Base-by-base conservation (phyloP, 2,888 invertebrate species). In the Latrodectus hesperus region DNA sequence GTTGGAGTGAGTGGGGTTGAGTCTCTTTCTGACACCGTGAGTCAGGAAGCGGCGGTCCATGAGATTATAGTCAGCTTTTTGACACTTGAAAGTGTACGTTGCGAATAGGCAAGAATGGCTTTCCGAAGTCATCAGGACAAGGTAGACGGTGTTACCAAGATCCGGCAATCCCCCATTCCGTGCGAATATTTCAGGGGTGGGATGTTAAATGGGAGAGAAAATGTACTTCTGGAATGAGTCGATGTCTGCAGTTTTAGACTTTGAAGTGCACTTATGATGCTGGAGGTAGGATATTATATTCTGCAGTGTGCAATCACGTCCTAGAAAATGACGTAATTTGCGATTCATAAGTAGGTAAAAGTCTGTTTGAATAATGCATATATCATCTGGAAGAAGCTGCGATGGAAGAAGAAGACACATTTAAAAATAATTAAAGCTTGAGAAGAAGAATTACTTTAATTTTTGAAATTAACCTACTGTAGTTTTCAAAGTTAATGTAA, bases 1-100 rank as follows among this genome's bases (percentile, higher is more conserved):
- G 76, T 16, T 72, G 12, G 72, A 71, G 80, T 60, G 80, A 80
- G 14, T 12, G 60, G 60, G 60, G 60, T 60, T 60, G 38, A 60
- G 60, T 12, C 60, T 60, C 60, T n/a, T 12, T 9, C n/a, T 38
- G 38, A 38, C 38, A 38, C 38, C 38, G 2, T 38, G 38, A 38
- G 60, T 12, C 11, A 60, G 60, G 60, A 60, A 60, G 60, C 60
- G n/a, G 0, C 60, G 60, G n/a, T 12, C 60, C 60, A 60, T 60
- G 60, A 60, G 60, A 60, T 60, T 60, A 60, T 60, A n/a, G 60
- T 11, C 10, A 60, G 60, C 12, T n/a, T 60, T 60, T 60, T 60
- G 14, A 60, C 60, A 60, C 60, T 38, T 38, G 38, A 38, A 38
- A 38, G 38, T 38, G 38, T 38, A 38, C 38, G 38, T 38, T 60